A percentile compares a stretch with the other conserved stretches of the same genome.
Evolutionary conservation across 2,888 invertebrate genomes (phyloP).

Genomic region (Sipha maydis): DNA sequence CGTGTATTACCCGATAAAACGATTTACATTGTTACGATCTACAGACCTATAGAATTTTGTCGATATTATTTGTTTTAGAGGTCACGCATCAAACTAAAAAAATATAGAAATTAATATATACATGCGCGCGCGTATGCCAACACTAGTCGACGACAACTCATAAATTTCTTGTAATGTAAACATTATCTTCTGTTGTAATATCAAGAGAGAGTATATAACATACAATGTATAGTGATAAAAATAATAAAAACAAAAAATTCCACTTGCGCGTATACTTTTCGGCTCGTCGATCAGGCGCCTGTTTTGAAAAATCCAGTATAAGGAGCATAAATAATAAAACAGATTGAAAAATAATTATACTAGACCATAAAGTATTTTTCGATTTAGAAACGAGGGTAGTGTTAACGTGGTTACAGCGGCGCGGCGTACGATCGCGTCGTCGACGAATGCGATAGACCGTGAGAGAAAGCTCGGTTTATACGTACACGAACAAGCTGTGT

Average conservation of each 20-base stretch:
- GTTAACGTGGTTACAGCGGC: not conserved
- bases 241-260: not conserved
- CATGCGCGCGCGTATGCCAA: not conserved
- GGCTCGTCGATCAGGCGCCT: conserved; percentile 20
- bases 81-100: conserved; percentile 11
- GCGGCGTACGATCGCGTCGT: not conserved
- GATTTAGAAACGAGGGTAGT: not conserved
- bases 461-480: conserved; percentile 27
- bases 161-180: conserved; percentile 26
- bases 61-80: conserved; percentile 13
- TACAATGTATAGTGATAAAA: not conserved
- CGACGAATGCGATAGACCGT: conserved; percentile 14
- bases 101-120: not conserved
- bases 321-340: not conserved
- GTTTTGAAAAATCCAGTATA: not conserved
- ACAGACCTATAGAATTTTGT: not conserved
- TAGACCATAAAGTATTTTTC: not conserved
- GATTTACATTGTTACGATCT: not conserved
- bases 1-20: not conserved
- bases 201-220: no score
- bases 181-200: not conserved
- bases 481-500: not conserved
- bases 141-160: conserved; percentile 13
- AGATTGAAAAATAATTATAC: not conserved
- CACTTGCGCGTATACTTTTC: not conserved